A percentile compares a stretch with the other conserved stretches of the same genome.
Conservation (phyloP, 2,113 vertebrate genomes). For the Geococcyx californianus region DNA sequence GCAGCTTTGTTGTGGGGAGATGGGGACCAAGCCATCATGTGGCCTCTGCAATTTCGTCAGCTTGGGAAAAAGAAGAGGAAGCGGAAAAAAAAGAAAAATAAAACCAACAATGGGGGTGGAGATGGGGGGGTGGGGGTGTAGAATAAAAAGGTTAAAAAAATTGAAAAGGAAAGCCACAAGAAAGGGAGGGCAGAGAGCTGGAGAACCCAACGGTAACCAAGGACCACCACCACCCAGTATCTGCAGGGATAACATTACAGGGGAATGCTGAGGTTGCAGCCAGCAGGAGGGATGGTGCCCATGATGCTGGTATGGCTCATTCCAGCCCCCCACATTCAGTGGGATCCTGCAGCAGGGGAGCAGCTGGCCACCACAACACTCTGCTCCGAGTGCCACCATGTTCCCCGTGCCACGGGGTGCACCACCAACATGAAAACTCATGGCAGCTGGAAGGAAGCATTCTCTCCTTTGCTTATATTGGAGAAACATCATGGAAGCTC, state of each 20-base stretch:
- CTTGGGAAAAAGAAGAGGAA: not conserved
- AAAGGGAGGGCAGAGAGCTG: not conserved
- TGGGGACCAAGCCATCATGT: not conserved
- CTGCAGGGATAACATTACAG: not conserved
- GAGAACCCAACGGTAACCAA: accelerated
- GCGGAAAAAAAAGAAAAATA: too few relatives aligned
- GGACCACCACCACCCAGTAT: not conserved
- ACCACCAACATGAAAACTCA: not conserved
- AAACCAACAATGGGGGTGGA: too few relatives aligned
- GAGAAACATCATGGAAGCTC: too few relatives aligned
- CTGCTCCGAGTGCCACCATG: not conserved
- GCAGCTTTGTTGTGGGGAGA: slow-evolving; percentile 1
- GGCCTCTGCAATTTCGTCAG: not conserved
- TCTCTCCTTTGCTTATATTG: not conserved
- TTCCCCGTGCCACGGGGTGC: too few relatives aligned
- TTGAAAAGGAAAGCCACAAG: not conserved
- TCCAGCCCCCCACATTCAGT: not conserved
- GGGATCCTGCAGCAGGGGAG: not conserved
- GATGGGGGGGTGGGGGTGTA: too few relatives aligned
- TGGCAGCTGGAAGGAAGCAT: not conserved
- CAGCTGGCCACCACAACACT: not conserved
- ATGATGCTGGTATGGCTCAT: accelerated
- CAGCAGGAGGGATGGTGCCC: not conserved
- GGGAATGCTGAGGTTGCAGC: not conserved
- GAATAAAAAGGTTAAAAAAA: too few relatives aligned